Percentiles rank a stretch among this genome's conserved stretches.
These are phyloP conservation scores for Micrasema minimum DNA, from an alignment of 1,140 invertebrate genomes.

Conservation along the genomic window DNA sequence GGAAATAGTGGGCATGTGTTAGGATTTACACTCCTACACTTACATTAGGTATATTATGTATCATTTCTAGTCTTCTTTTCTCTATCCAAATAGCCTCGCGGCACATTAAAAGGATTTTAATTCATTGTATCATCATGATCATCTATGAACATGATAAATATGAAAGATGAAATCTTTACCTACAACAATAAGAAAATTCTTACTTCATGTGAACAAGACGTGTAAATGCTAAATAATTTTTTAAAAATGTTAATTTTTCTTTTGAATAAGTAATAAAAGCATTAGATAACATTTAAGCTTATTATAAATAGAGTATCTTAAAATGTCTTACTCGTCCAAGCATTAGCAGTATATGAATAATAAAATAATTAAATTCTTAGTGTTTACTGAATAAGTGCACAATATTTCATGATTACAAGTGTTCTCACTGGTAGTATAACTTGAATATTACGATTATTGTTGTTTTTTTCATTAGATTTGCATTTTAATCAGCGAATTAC, in stretches of 20 bases:
- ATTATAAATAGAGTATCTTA: no score
- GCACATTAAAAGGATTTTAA: no score
- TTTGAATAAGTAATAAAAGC: not conserved
- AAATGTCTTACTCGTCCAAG: not conserved
- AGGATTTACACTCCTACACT: no score
- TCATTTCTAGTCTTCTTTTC: no score
- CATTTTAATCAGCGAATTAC: constrained; percentile 28
- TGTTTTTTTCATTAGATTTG: constrained; percentile 29
- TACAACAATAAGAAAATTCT: not conserved
- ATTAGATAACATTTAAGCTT: no score
- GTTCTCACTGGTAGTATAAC: constrained; percentile 19
- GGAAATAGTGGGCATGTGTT: no score
- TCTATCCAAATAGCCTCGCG: no score
- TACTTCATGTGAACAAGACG: not conserved
- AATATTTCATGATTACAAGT: constrained; percentile 28
- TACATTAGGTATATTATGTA: no score
- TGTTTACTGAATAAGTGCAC: not conserved
- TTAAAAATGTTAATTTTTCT: no score
- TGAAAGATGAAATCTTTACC: no score
- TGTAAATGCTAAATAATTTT: not conserved
- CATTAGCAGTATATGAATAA: not conserved
- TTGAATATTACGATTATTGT: constrained; percentile 30
- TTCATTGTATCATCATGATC: no score
- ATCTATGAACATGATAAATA: no score
- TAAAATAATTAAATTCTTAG: constrained; percentile 10